Evolutionary conservation across 1,140 invertebrate species (phyloP), one percentile per base, ranked within the genome.

Genomic region (Nautilus pompilius): DNA sequence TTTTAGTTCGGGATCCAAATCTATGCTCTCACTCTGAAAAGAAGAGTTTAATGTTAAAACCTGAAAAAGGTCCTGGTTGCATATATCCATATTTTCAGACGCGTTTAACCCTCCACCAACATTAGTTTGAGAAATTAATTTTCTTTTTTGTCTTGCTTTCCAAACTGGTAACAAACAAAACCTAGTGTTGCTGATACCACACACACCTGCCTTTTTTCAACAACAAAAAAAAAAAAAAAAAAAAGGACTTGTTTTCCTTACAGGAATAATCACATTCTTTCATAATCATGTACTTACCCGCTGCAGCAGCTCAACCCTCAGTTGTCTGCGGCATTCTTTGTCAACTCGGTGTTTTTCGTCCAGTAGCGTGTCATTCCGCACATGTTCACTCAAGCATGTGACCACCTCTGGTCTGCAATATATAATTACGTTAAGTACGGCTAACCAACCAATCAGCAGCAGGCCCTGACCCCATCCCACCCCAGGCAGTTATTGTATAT

Each of bases 1-100:
- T 83, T 98, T 93, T 62, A 99, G 90, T 84, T 96, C 91, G 13
- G 96, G 95, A 71, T 96, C 89, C 6, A 99, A 85, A 77, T 97
- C 90, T 2, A 99, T 95, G 74, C 89, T 93, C 1, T 94, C 86
- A 5, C 96, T 95, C 74, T 84, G 60, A 2, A 82, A 66, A 64
- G 17, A 68, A 36, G 34, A 29, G n/a, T 15, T 1, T 15, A 15
- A 41, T 1, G n/a, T 41, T 15, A 41, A 41, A 41, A 41, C n/a
- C 36, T 15, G 36, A 41, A 41, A 41, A 15, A n/a, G n/a, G n/a
- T n/a, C n/a, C n/a, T n/a, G n/a, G n/a, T n/a, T n/a, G n/a, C n/a
- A n/a, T n/a, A n/a, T n/a, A n/a, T n/a, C n/a, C n/a, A n/a, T n/a
- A n/a, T n/a, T n/a, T n/a, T n/a, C n/a, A n/a, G n/a, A n/a, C n/a